phyloP scores from a whole-genome alignment of 2,797 vertebrate species.

The Florisuga fusca region DNA sequence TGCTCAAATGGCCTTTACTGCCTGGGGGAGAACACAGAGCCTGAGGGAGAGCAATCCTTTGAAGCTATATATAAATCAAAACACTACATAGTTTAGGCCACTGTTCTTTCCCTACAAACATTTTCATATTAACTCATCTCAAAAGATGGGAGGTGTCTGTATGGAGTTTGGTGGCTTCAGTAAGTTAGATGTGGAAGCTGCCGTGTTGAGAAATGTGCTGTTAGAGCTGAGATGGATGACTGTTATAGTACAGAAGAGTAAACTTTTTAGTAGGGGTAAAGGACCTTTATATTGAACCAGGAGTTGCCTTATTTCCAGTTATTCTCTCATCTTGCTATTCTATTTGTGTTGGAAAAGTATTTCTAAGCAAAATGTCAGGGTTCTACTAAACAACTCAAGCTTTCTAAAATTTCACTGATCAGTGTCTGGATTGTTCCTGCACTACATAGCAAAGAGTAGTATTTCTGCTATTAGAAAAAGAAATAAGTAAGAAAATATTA shows the following conservation, averaged over 20 bases:
- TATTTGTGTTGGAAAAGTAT: not conserved
- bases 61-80: not conserved
- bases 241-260: not conserved
- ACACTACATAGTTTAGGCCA: not conserved
- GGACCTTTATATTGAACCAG: not conserved
- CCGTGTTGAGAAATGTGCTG: not conserved
- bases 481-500: not conserved
- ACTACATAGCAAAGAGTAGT: constrained; percentile 2
- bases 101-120: not conserved
- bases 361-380: not conserved
- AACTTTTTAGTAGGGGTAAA: not conserved
- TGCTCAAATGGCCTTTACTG: not conserved
- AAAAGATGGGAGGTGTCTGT: not conserved
- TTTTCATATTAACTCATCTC: not conserved
- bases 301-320: constrained; percentile 8
- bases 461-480: constrained; percentile 44
- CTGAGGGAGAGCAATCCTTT: not conserved
- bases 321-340: not conserved
- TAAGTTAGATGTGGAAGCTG: not conserved
- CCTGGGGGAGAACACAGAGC: not conserved
- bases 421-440: not conserved
- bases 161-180: not conserved
- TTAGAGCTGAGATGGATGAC: not conserved
- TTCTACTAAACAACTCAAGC: not conserved
- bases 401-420: constrained; percentile 14